Conservation (phyloP, 2,888 invertebrate species). For the Hydriomena furcata region DNA sequence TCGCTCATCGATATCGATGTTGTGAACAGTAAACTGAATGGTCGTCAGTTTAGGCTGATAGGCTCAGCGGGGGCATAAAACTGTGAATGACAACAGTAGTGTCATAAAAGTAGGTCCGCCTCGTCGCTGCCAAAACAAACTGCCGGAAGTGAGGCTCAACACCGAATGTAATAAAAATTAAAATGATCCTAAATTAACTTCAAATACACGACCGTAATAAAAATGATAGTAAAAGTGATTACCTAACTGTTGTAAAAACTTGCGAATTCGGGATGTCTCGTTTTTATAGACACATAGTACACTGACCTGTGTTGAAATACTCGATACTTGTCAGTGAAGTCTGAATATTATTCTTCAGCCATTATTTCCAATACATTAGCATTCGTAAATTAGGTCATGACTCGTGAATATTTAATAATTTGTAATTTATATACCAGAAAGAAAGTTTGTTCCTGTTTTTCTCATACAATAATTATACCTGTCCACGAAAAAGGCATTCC, state of each 20-base stretch:
- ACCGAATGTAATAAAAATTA: slow-evolving; percentile 31
- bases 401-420: slow-evolving; percentile 22
- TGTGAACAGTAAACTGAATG: slow-evolving; percentile 21
- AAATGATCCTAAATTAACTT: slow-evolving; percentile 31
- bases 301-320: slow-evolving; percentile 11
- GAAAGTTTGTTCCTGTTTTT: slow-evolving; percentile 23
- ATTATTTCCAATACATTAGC: slow-evolving; percentile 12
- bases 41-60: slow-evolving; percentile 8
- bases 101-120: slow-evolving; percentile 21
- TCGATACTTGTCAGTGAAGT: not conserved
- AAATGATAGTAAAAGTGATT: slow-evolving; percentile 35
- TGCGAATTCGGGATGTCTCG: slow-evolving; percentile 23
- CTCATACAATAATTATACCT: slow-evolving; percentile 24
- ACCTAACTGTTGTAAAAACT: slow-evolving; percentile 27
- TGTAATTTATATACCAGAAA: slow-evolving; percentile 16
- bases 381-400: slow-evolving; percentile 10
- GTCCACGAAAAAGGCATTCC: slow-evolving; percentile 30
- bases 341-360: slow-evolving; percentile 1
- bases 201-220: slow-evolving; percentile 29
- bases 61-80: slow-evolving; percentile 18
- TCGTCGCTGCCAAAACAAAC: slow-evolving; percentile 17
- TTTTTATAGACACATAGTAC: slow-evolving; percentile 10
- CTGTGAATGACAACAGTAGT: slow-evolving; percentile 22
- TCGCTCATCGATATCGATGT: slow-evolving; percentile 10
- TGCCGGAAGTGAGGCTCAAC: slow-evolving; percentile 30